Percentiles rank a stretch among this genome's conserved stretches.
phyloP scores from a whole-genome alignment of 92 coral and sea anemone genomes.

The Phenganax marumi region DNA sequence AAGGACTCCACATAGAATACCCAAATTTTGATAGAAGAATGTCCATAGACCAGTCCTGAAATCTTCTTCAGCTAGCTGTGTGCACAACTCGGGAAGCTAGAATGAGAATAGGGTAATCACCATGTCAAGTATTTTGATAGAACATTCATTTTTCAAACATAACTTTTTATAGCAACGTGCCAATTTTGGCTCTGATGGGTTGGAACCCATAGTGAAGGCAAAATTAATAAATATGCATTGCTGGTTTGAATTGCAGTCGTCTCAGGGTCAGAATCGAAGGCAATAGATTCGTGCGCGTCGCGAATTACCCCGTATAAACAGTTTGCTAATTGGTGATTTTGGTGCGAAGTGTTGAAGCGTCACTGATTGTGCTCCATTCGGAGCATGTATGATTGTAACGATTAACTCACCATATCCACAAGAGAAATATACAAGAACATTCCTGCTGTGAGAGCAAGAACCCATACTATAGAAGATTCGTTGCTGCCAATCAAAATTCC shows the following conservation, averaged over 20 bases:
- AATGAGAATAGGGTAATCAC: too few relatives aligned
- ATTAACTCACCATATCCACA: conserved; percentile 90
- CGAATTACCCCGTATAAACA: not conserved
- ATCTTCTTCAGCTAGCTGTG: conserved; percentile 39
- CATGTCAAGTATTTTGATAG: not conserved
- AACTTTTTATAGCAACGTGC: too few relatives aligned
- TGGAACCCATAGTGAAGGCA: not conserved
- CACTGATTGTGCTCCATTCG: too few relatives aligned
- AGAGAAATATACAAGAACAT: conserved; percentile 89
- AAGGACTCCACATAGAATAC: conserved; percentile 29
- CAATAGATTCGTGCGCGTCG: too few relatives aligned
- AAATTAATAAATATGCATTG: not conserved
- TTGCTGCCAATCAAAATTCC: conserved; percentile 78
- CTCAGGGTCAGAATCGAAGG: too few relatives aligned
- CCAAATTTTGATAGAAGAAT: conserved; percentile 28
- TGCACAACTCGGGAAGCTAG: conserved; percentile 42
- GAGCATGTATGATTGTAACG: not conserved
- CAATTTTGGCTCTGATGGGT: too few relatives aligned
- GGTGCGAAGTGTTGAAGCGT: too few relatives aligned
- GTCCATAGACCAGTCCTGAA: conserved; percentile 33
- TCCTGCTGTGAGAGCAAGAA: conserved; percentile 89
- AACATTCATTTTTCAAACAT: too few relatives aligned
- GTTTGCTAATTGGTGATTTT: not conserved
- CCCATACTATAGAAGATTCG: conserved; percentile 71
- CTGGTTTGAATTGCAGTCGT: too few relatives aligned